phyloP scores from a whole-genome alignment of 2,113 vertebrate genomes.

The Morone chrysops region DNA sequence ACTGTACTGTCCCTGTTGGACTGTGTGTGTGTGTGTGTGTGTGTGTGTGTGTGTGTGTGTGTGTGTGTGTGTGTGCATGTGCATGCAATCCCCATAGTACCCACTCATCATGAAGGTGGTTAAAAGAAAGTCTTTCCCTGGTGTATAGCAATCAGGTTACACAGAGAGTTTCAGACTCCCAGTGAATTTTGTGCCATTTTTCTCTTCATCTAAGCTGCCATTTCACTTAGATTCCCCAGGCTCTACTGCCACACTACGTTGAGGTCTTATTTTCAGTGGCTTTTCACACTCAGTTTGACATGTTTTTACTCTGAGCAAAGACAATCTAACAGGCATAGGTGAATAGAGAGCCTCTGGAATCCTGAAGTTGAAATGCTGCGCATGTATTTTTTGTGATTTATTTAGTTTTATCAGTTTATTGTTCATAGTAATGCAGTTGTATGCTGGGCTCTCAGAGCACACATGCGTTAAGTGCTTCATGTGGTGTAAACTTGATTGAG shows the following conservation, averaged over 20 bases:
- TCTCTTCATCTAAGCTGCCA: slow-evolving; percentile 66
- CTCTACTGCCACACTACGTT: slow-evolving; percentile 28
- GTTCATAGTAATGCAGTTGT: neutral
- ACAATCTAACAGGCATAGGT: slow-evolving; percentile 8
- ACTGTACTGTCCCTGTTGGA: neutral
- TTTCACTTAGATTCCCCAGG: slow-evolving; percentile 58
- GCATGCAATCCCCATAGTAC: slow-evolving; percentile 41
- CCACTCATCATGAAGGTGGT: slow-evolving; percentile 59
- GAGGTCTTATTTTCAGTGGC: slow-evolving; percentile 45
- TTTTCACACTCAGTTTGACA: slow-evolving; percentile 53
- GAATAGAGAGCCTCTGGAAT: neutral
- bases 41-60: slow-evolving; percentile 7
- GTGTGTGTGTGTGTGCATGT: neutral
- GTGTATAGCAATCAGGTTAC: slow-evolving; percentile 58
- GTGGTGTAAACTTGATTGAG: neutral
- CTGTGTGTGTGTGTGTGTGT: neutral
- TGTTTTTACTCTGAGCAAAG: slow-evolving; percentile 36
- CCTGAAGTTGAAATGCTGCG: neutral
- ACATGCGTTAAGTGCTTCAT: neutral
- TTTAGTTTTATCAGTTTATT: neutral
- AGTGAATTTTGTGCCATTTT: slow-evolving; percentile 62
- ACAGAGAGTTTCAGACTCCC: slow-evolving; percentile 47
- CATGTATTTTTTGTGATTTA: neutral
- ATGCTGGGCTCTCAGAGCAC: neutral
- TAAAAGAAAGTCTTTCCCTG: slow-evolving; percentile 58